phyloP scores from a whole-genome alignment of 1,140 invertebrate genomes.

The Phocides pigmalion region DNA sequence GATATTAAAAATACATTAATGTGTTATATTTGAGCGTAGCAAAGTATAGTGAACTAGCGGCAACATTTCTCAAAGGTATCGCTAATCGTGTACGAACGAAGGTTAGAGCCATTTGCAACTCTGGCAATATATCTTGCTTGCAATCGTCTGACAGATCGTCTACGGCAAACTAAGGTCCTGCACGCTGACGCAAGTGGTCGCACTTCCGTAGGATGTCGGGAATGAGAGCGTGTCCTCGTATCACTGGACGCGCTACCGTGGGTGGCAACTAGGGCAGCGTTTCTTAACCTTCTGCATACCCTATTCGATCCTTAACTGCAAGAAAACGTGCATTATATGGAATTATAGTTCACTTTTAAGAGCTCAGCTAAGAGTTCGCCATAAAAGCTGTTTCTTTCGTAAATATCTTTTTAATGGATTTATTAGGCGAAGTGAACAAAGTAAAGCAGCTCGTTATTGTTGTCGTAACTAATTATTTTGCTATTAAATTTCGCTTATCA shows the following conservation, averaged over 20 bases:
- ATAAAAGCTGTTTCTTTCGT: no score
- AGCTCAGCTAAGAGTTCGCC: no score
- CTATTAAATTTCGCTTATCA: no score
- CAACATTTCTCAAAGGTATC: conserved; percentile 4
- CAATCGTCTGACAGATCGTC: conserved; percentile 67
- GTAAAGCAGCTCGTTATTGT: no score
- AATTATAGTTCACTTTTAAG: no score
- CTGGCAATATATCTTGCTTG: conserved; percentile 56
- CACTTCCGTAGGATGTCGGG: conserved; percentile 79
- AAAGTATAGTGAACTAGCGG: neutral
- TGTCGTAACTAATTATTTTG: no score
- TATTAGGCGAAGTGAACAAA: no score
- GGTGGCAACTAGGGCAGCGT: conserved; percentile 57
- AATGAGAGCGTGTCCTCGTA: conserved; percentile 81
- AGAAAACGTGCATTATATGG: no score
- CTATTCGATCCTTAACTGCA: no score
- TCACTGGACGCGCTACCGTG: conserved; percentile 63
- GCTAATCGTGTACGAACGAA: conserved; percentile 33
- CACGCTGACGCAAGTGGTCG: conserved; percentile 71
- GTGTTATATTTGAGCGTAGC: no score
- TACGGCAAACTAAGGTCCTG: conserved; percentile 69
- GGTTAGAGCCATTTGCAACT: conserved; percentile 47
- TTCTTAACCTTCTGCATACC: conserved; percentile 27
- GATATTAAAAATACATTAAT: neutral
- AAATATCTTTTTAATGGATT: no score